Evolutionary conservation across 2,888 invertebrate genomes (phyloP).

Genomic region (Tiliacea citrago): DNA sequence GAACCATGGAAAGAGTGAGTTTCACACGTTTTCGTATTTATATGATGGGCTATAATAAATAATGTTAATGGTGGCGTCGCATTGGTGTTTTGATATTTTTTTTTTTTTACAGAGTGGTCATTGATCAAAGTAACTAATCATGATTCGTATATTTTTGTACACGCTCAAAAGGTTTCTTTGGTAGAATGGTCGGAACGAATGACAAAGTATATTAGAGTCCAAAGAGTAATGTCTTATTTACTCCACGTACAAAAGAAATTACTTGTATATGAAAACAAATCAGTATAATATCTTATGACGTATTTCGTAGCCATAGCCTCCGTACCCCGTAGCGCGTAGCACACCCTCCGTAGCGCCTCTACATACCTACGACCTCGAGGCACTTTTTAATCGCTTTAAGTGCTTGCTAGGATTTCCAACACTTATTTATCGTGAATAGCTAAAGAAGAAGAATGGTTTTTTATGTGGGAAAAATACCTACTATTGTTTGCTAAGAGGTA

Average conservation of each 20-base stretch:
- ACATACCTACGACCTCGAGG: constrained; percentile 72
- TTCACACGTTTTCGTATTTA: constrained; percentile 72
- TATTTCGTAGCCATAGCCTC: constrained; percentile 46
- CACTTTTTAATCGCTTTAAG: constrained; percentile 88
- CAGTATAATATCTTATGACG: constrained; percentile 44
- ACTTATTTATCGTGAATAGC: constrained; percentile 83
- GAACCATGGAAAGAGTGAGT: constrained; percentile 68
- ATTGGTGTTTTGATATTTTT: not conserved
- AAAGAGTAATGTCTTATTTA: constrained; percentile 11
- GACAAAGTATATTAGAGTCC: not conserved
- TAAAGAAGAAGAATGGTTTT: constrained; percentile 80
- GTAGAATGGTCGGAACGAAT: not conserved
- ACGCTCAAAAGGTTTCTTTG: not conserved
- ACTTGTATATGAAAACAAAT: constrained; percentile 36
- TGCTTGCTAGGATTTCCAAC: constrained; percentile 85
- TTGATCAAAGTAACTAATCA: not conserved
- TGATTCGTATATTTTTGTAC: not conserved
- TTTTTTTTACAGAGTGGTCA: not conserved
- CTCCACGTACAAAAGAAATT: constrained; percentile 21
- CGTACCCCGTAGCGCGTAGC: constrained; percentile 60
- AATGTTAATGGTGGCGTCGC: not conserved
- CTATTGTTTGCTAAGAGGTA: constrained; percentile 57
- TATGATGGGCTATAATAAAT: constrained; percentile 7
- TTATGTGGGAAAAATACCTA: constrained; percentile 72
- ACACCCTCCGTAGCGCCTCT: constrained; percentile 72